Evolutionary conservation across 1,140 invertebrate genomes (phyloP).

Genomic region (Drosophila parabipectinata): DNA sequence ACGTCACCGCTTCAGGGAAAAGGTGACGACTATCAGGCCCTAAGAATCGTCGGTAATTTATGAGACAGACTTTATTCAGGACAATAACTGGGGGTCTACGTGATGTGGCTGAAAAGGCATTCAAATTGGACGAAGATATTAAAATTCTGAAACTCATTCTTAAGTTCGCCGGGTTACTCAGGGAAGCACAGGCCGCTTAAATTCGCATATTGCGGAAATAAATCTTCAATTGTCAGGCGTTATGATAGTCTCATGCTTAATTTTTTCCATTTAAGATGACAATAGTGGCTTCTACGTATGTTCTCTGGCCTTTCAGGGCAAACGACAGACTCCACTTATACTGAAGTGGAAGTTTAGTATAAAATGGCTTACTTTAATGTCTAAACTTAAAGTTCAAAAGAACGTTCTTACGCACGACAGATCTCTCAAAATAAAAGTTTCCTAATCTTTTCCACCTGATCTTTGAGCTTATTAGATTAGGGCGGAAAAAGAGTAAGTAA

Average conservation of each 20-base stretch:
- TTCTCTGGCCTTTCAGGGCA: constrained; percentile 43
- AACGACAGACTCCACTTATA: constrained; percentile 9
- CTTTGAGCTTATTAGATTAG: constrained; percentile 62
- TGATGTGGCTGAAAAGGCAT: constrained; percentile 34
- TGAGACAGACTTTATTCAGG: constrained; percentile 45
- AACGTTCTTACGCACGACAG: neutral
- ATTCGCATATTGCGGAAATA: constrained; percentile 45
- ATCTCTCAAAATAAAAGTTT: neutral
- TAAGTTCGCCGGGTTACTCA: constrained; percentile 31
- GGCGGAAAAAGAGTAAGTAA: constrained; percentile 16
- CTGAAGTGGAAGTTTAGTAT: constrained; percentile 13
- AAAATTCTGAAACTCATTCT: constrained; percentile 17
- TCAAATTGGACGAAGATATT: constrained; percentile 30
- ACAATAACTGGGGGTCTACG: constrained; percentile 48
- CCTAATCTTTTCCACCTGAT: constrained; percentile 35
- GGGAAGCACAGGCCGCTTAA: constrained; percentile 18
- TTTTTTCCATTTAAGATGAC: constrained; percentile 23
- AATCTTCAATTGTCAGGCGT: constrained; percentile 39
- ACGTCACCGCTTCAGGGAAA: constrained; percentile 16
- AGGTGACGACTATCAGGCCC: constrained; percentile 5
- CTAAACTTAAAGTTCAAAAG: constrained; percentile 25
- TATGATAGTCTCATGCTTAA: constrained; percentile 13
- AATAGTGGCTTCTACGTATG: constrained; percentile 35
- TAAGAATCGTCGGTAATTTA: constrained; percentile 32
- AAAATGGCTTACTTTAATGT: constrained; percentile 30